Conservation (phyloP, 2,888 invertebrate species). For the Andrena chrysosceles region DNA sequence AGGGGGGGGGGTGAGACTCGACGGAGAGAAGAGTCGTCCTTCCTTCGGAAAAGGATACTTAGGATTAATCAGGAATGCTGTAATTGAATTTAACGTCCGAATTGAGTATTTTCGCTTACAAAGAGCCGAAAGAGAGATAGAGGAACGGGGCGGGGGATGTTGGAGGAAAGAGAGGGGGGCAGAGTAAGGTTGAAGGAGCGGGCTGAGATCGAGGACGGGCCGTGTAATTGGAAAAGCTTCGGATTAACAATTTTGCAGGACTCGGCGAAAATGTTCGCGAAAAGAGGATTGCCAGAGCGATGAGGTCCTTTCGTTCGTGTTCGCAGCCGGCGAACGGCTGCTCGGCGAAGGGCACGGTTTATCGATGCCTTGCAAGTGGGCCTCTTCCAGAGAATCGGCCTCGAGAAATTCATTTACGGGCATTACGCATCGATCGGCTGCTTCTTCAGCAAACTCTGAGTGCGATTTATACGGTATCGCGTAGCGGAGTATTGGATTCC, state of each 20-base stretch:
- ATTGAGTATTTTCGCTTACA: conserved; percentile 84
- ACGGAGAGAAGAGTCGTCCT: conserved; percentile 48
- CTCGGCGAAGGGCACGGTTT: conserved; percentile 57
- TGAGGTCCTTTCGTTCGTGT: conserved; percentile 56
- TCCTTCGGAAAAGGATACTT: conserved; percentile 77
- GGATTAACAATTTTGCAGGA: conserved; percentile 84
- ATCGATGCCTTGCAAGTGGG: conserved; percentile 71
- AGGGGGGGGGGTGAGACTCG: conserved; percentile 19
- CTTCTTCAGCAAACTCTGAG: neutral
- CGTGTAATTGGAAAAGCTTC: conserved; percentile 83
- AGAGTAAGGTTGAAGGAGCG: conserved; percentile 49
- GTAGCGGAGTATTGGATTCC: neutral
- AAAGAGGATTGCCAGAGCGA: conserved; percentile 74
- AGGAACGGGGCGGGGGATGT: conserved; percentile 19
- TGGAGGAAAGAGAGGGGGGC: conserved; percentile 25
- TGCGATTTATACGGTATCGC: conserved; percentile 5
- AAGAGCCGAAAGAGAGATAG: conserved; percentile 76
- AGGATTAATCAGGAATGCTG: conserved; percentile 82
- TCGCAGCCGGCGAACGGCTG: conserved; percentile 32
- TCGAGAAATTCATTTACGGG: conserved; percentile 75
- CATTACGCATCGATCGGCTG: conserved; percentile 42
- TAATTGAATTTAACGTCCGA: conserved; percentile 84
- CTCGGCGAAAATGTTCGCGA: conserved; percentile 81
- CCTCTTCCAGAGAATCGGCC: conserved; percentile 71
- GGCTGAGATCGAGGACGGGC: conserved; percentile 61